phyloP scores from a whole-genome alignment of 2,113 vertebrate genomes.

The Cisticola juncidis region DNA sequence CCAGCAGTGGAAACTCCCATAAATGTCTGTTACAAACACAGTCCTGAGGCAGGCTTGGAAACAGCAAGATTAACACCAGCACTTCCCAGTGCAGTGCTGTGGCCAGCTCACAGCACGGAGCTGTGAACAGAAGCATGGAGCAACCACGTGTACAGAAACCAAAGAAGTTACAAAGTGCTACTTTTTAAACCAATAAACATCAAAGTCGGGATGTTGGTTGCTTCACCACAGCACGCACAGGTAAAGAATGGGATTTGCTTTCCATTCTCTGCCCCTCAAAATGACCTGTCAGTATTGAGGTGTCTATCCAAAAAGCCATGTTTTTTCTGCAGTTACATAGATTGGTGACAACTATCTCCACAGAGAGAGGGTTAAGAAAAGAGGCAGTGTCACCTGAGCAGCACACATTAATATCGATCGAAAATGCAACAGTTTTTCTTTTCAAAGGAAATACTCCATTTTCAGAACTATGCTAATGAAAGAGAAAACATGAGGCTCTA shows the following conservation, averaged over 20 bases:
- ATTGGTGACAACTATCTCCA: not conserved
- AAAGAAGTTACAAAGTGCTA: not conserved
- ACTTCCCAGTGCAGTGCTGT: not conserved
- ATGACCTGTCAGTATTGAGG: not conserved
- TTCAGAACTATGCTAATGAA: not conserved
- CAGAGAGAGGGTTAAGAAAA: not conserved
- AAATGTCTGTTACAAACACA: not conserved
- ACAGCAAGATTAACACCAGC: not conserved
- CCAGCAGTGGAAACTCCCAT: not conserved
- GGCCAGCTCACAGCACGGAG: not conserved
- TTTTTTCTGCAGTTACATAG: not conserved
- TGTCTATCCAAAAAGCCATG: not conserved
- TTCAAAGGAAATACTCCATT: not conserved
- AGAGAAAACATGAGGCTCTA: not conserved
- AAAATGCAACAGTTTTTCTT: not conserved
- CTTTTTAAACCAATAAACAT: not conserved
- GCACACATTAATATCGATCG: not conserved
- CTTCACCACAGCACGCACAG: not conserved
- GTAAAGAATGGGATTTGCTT: not conserved
- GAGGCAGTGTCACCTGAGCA: not conserved
- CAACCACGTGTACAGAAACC: not conserved
- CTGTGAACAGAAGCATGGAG: not conserved
- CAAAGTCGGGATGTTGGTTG: not conserved
- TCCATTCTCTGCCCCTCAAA: not conserved
- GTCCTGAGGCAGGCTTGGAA: not conserved